Conservation (phyloP, 1,140 invertebrate genomes). For the Eriosoma lanigerum region DNA sequence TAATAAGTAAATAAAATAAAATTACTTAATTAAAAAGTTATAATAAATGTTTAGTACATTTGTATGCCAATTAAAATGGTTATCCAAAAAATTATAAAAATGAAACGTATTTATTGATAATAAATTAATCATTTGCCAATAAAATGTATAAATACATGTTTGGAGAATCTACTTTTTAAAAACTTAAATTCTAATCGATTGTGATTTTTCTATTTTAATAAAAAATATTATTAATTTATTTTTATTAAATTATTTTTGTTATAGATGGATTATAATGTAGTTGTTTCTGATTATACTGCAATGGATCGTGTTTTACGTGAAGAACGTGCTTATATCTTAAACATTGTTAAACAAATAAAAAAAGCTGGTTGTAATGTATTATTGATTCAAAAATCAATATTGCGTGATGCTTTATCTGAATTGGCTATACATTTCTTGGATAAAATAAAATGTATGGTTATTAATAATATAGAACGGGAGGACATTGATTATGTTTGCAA, state of each 20-base stretch:
- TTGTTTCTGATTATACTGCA: constrained; percentile 97
- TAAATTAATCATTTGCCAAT: too few relatives aligned
- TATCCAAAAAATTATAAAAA: too few relatives aligned
- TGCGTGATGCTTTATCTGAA: constrained; percentile 96
- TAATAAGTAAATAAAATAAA: too few relatives aligned
- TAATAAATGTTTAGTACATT: too few relatives aligned
- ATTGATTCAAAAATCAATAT: constrained; percentile 97
- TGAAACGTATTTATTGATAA: too few relatives aligned
- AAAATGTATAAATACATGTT: too few relatives aligned
- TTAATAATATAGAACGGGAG: constrained; percentile 97
- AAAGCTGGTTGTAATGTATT: constrained; percentile 97
- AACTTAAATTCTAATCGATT: too few relatives aligned
- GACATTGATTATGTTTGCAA: constrained; percentile 98
- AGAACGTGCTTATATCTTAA: constrained; percentile 96
- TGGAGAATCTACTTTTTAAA: too few relatives aligned
- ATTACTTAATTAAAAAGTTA: too few relatives aligned
- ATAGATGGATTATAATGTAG: constrained; percentile 97
- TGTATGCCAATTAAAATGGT: too few relatives aligned
- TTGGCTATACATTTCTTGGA: constrained; percentile 96
- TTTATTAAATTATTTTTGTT: constrained; percentile 56
- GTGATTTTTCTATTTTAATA: too few relatives aligned
- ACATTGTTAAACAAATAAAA: constrained; percentile 99
- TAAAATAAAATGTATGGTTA: constrained; percentile 98
- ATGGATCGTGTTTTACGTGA: constrained; percentile 99
- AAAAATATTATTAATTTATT: too few relatives aligned